These are phyloP conservation scores for Synergus laeviventris DNA, from an alignment of 2,888 invertebrate genomes.

Conservation along the genomic window DNA sequence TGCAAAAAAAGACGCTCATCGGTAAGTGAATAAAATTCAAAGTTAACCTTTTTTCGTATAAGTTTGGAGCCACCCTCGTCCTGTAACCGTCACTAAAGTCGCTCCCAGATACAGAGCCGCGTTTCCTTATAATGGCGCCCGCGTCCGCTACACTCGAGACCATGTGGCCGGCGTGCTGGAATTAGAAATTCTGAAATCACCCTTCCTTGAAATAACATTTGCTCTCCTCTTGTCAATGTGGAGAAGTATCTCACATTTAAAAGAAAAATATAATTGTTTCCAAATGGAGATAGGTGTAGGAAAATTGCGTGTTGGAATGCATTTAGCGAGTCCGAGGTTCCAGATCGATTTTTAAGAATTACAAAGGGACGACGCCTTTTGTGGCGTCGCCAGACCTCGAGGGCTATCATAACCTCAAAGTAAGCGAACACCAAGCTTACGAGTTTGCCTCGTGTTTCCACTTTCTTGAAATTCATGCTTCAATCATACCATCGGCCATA, in stretches of 20 bases:
- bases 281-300: background rate
- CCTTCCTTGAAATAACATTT: background rate
- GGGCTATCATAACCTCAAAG: constrained; percentile 28
- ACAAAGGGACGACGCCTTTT: constrained; percentile 24
- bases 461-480: background rate
- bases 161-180: constrained; percentile 67
- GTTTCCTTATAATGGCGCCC: constrained; percentile 68
- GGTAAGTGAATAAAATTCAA: constrained; percentile 46
- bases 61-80: background rate
- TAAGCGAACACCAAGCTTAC: background rate
- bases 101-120: constrained; percentile 37
- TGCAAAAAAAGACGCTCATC: constrained; percentile 56
- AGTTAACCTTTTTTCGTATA: background rate
- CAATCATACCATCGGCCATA: background rate
- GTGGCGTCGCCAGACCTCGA: constrained; percentile 19
- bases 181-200: background rate
- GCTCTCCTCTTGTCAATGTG: background rate
- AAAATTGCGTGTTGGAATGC: background rate
- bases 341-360: constrained; percentile 28
- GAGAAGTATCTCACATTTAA: background rate
- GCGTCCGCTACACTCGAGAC: constrained; percentile 53
- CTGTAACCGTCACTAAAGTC: constrained; percentile 2
- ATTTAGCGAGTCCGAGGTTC: background rate
- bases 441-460: background rate
- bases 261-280: background rate